Evolutionary conservation across 2,113 vertebrate genomes (phyloP).

Genomic region (Hippocampus guttulatus): DNA sequence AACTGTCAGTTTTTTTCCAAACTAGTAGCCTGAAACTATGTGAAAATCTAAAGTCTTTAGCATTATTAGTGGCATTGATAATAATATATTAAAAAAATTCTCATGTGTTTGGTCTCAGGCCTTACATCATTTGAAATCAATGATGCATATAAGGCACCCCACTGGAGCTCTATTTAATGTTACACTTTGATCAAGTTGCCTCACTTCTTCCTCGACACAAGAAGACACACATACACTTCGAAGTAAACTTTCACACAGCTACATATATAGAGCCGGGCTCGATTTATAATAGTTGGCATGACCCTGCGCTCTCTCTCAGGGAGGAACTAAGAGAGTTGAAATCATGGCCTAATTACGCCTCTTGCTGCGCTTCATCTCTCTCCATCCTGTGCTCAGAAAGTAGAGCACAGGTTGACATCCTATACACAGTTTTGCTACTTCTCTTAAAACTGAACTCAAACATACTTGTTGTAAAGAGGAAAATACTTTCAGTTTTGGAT

Average conservation of each 20-base stretch:
- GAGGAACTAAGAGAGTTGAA: slow-evolving; percentile 73
- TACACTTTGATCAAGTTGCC: slow-evolving; percentile 36
- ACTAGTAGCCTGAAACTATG: too few relatives aligned
- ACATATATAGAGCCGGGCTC: slow-evolving; percentile 46
- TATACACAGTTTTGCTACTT: slow-evolving; percentile 12
- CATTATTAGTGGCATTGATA: too few relatives aligned
- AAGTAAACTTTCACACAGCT: slow-evolving; percentile 18
- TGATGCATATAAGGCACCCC: slow-evolving; percentile 8
- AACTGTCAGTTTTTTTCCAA: too few relatives aligned
- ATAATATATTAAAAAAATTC: too few relatives aligned
- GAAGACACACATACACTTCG: slow-evolving; percentile 31
- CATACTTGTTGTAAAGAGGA: not conserved
- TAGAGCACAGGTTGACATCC: slow-evolving; percentile 47
- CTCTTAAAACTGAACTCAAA: not conserved
- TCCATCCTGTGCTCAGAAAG: slow-evolving; percentile 60
- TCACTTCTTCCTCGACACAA: slow-evolving; percentile 19
- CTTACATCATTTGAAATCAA: not conserved
- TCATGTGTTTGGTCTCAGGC: not conserved
- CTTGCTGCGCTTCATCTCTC: slow-evolving; percentile 54
- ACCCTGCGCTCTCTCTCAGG: slow-evolving; percentile 54
- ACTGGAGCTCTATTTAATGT: slow-evolving; percentile 54
- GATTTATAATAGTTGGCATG: slow-evolving; percentile 70
- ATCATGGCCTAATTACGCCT: slow-evolving; percentile 71
- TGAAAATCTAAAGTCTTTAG: too few relatives aligned
- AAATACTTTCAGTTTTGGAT: not conserved